phyloP scores from a whole-genome alignment of 64 coral and sea anemone genomes.

The Acropora tenuis region DNA sequence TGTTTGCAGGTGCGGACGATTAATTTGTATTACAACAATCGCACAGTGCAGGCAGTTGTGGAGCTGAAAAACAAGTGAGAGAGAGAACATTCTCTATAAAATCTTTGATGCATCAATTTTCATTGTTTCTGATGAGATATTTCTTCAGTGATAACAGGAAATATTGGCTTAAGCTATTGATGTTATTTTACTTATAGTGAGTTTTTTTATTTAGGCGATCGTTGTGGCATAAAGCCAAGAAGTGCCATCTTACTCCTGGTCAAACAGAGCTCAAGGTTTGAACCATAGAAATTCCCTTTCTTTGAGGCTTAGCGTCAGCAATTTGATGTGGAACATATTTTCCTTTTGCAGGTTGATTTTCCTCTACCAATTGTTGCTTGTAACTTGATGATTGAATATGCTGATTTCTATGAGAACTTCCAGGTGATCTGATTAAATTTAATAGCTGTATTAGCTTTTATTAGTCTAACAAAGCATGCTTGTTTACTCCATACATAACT shows the following conservation, averaged over 20 bases:
- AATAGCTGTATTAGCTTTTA: background rate
- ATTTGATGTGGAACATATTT: background rate
- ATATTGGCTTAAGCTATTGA: too few species aligned
- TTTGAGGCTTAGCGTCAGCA: background rate
- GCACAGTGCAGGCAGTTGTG: conserved; percentile 93
- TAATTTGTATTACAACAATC: conserved; percentile 99
- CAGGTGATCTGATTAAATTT: conserved; percentile 44
- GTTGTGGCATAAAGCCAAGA: conserved; percentile 98
- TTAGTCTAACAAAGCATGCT: background rate
- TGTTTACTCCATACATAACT: too few species aligned
- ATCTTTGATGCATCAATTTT: background rate
- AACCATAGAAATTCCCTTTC: background rate
- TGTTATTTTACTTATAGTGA: background rate
- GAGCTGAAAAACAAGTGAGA: conserved; percentile 99
- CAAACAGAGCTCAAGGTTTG: conserved; percentile 97
- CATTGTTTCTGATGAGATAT: too few species aligned
- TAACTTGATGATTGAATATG: conserved; percentile 98
- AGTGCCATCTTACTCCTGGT: conserved; percentile 95
- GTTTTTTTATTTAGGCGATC: conserved; percentile 62
- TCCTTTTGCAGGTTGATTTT: conserved; percentile 82
- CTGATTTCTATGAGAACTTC: conserved; percentile 98
- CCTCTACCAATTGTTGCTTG: conserved; percentile 96
- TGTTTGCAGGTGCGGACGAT: conserved; percentile 86
- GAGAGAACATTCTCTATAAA: background rate
- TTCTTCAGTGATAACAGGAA: too few species aligned